phyloP scores from a whole-genome alignment of 2,888 invertebrate genomes.

The Chalcosyrphus nemorum region DNA sequence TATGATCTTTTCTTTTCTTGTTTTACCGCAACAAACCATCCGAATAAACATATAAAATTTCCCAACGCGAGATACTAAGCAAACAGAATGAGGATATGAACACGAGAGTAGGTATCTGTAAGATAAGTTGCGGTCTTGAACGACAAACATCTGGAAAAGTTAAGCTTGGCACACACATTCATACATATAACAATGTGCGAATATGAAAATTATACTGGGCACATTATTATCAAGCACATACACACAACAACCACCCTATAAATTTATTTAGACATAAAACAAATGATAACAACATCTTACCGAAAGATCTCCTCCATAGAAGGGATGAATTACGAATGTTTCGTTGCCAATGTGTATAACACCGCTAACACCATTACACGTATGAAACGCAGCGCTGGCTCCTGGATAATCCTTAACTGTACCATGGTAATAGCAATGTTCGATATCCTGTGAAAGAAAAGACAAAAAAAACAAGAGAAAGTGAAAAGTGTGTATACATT shows the following conservation, averaged over 20 bases:
- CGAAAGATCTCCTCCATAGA: slow-evolving; percentile 98
- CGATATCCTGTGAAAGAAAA: slow-evolving; percentile 89
- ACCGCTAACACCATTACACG: slow-evolving; percentile 98
- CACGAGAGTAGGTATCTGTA: neutral
- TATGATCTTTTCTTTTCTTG: no score
- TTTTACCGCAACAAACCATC: neutral
- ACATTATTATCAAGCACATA: slow-evolving; percentile 22
- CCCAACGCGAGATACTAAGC: neutral
- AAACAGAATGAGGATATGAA: slow-evolving; percentile 20
- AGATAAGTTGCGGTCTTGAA: slow-evolving; percentile 22
- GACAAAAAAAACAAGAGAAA: slow-evolving; percentile 38
- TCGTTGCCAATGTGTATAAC: slow-evolving; percentile 99
- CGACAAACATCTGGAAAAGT: neutral
- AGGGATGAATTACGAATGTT: slow-evolving; percentile 98
- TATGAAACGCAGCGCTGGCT: slow-evolving; percentile 98
- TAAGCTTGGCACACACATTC: neutral
- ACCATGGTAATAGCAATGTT: slow-evolving; percentile 99
- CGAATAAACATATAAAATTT: slow-evolving; percentile 23
- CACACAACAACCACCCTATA: neutral
- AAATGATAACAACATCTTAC: slow-evolving; percentile 85
- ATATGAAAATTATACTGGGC: slow-evolving; percentile 27
- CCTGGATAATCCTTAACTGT: slow-evolving; percentile 98
- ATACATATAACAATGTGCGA: slow-evolving; percentile 20
- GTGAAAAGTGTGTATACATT: slow-evolving; percentile 20
- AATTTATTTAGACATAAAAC: slow-evolving; percentile 58